Percentiles rank a stretch among this genome's conserved stretches.
Conservation (phyloP, 2,888 invertebrate species). For the Eulithis prunata region DNA sequence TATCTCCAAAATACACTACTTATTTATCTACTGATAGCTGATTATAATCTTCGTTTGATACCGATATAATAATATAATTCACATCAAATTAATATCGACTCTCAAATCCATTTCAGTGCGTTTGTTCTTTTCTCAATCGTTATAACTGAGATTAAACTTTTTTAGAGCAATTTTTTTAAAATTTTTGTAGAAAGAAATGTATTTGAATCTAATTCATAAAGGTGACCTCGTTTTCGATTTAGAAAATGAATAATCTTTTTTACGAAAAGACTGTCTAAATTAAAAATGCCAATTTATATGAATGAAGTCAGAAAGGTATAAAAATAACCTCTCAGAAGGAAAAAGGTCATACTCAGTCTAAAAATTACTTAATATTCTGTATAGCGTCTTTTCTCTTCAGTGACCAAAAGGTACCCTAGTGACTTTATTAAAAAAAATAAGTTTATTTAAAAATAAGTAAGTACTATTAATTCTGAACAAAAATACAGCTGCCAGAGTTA, state of each 20-base stretch:
- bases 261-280: background rate
- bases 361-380: constrained; percentile 5
- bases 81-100: too few species aligned
- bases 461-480: background rate
- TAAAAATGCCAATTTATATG: constrained; percentile 1
- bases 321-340: constrained; percentile 1
- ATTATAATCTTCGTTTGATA: too few species aligned
- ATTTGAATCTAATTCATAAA: too few species aligned
- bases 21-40: too few species aligned
- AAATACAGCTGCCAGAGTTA: constrained; percentile 11
- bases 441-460: constrained; percentile 7
- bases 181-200: too few species aligned
- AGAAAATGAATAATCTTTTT: background rate
- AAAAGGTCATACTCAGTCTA: background rate
- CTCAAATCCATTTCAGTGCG: too few species aligned
- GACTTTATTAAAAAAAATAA: background rate
- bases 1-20: too few species aligned
- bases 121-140: too few species aligned
- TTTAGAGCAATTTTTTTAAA: too few species aligned
- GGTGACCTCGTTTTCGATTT: background rate
- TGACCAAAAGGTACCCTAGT: background rate
- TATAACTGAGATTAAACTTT: too few species aligned
- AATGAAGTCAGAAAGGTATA: constrained; percentile 9
- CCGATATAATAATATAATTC: too few species aligned
- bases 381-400: constrained; percentile 3